Percentiles rank a stretch among this genome's conserved stretches.
phyloP scores from a whole-genome alignment of 2,797 vertebrate species.

The Myotis daubentonii region DNA sequence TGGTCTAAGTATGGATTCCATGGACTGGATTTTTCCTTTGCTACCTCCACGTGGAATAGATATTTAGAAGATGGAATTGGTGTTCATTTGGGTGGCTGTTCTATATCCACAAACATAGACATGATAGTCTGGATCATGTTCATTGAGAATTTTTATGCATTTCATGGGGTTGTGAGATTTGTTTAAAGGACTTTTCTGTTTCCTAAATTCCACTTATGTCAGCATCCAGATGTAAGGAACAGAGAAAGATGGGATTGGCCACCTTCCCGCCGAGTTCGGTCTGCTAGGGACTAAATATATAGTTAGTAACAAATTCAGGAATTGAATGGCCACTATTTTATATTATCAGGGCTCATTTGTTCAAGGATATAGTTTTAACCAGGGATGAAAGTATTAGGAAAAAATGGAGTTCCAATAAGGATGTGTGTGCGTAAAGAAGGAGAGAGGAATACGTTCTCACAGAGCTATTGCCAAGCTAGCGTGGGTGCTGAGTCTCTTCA shows the following conservation, averaged over 20 bases:
- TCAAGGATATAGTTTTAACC: not conserved
- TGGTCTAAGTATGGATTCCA: not conserved
- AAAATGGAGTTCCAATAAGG: not conserved
- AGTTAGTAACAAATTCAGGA: not conserved
- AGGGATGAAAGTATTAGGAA: not conserved
- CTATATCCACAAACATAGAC: slow-evolving; percentile 66
- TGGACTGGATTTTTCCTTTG: not conserved
- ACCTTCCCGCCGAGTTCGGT: not conserved
- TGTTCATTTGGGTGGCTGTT: slow-evolving; percentile 43
- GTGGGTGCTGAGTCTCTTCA: not conserved
- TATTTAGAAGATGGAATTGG: slow-evolving; percentile 61
- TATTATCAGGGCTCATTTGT: not conserved
- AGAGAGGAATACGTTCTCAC: not conserved
- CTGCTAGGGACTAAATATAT: not conserved
- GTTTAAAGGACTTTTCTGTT: not conserved
- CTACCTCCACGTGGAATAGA: not conserved
- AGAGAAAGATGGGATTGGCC: not conserved
- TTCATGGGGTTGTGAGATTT: not conserved
- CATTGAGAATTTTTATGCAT: not conserved
- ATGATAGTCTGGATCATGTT: slow-evolving; percentile 51
- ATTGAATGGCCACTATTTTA: not conserved
- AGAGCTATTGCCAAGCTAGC: fast-evolving
- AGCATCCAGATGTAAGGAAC: not conserved
- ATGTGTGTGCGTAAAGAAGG: not conserved
- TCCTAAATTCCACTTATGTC: slow-evolving; percentile 2